Conservation (phyloP, 2,797 vertebrate species). For the Chaetodon trifasciatus region DNA sequence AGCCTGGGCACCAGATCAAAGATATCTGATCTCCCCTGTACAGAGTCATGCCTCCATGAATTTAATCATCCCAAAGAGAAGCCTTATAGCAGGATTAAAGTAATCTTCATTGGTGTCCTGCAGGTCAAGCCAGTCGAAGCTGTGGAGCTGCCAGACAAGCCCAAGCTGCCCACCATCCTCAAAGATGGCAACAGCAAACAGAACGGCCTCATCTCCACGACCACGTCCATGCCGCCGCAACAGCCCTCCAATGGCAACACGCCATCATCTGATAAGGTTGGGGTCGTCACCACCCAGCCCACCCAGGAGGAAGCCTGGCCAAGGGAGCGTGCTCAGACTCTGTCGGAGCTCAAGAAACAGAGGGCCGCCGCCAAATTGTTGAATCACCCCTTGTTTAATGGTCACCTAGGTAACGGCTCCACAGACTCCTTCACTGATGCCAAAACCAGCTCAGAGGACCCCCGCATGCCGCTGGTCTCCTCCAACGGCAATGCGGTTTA, state of each 20-base stretch:
- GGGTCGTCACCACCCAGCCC: conserved; percentile 70
- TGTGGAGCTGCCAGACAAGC: conserved; percentile 80
- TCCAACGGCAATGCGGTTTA: conserved; percentile 94
- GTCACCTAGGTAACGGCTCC: conserved; percentile 89
- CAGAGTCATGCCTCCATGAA: not conserved
- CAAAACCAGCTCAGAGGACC: conserved; percentile 86
- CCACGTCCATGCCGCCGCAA: conserved; percentile 78
- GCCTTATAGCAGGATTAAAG: conserved; percentile 21
- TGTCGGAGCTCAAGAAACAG: conserved; percentile 96
- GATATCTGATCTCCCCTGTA: conserved; percentile 1
- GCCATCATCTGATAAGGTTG: conserved; percentile 66
- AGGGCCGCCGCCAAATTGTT: conserved; percentile 93
- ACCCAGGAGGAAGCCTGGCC: conserved; percentile 82
- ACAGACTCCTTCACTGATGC: conserved; percentile 85
- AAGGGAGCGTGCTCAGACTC: conserved; percentile 91
- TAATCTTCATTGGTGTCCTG: conserved; percentile 41
- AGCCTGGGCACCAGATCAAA: conserved; percentile 23
- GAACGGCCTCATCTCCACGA: conserved; percentile 85
- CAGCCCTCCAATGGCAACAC: conserved; percentile 85
- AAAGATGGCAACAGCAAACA: conserved; percentile 77
- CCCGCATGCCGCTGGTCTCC: conserved; percentile 93
- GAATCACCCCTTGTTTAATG: conserved; percentile 92
- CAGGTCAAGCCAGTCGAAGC: conserved; percentile 84
- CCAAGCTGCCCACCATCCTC: conserved; percentile 75
- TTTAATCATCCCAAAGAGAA: conserved; percentile 26